Evolutionary conservation across 2,113 vertebrate genomes (phyloP), one percentile per base, ranked within the genome.

Genomic region (Heloderma charlesbogerti): DNA sequence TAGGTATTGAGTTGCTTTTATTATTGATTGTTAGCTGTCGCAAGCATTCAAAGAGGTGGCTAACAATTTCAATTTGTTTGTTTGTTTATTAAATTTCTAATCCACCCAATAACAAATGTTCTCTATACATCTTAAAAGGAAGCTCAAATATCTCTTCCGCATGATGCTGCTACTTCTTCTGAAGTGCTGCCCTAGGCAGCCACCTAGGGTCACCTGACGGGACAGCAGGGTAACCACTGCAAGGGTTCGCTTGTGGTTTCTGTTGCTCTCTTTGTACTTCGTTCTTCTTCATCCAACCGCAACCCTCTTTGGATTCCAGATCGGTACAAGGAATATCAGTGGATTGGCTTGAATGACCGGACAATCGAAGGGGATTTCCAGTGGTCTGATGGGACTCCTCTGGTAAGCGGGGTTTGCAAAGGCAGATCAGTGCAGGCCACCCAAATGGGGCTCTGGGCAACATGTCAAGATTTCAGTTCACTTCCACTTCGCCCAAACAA

Each of bases 331-430:
- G 98, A 99, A 9, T 99, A 99, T 94, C 99, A 99, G 94, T 99
- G 99, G 99, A 98, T 98, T 0, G 99, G 99, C 37, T 94, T 99
- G 29, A 99, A 99, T 4, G 99, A 99, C 96, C 96, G 97, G 22
- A 99, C 98, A 88, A 99, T 99, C 6, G 99, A 99, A 92, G 98
- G 98, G 54, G 99, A 99, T 84, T 99, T 99, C 96, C 98, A 98
- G 95, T 99, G 99, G 99, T 99, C 99, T 0, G 99, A 99, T 0
- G 98, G 99, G 20, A 98, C 97, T 92, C 98, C 98, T 63, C 93
- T 99, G 98, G 99, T 99, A 94, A 98, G 84, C 45, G 74, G 7
- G 1, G 25, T 27, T 12, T 1, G 45, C 43, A 5, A 34, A 20
- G 31, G 43, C 51, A 7, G 13, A 48, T 3, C 8, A 4, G 10